Conservation (phyloP, 2,797 vertebrate species). For the Buphagus erythrorhynchus region DNA sequence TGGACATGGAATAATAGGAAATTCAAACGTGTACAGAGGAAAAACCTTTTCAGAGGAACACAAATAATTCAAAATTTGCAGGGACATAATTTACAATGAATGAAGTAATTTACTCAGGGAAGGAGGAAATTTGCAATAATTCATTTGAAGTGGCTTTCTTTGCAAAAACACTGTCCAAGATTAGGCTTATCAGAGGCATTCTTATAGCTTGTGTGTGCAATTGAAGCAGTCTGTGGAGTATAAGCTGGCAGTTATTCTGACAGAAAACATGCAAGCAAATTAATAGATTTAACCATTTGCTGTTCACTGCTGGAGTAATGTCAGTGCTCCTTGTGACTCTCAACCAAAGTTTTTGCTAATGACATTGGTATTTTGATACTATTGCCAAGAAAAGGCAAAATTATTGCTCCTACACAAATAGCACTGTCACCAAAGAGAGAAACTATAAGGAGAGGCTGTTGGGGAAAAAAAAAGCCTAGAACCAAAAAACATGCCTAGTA, state of each 20-base stretch:
- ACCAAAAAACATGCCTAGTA: not conserved
- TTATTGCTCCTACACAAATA: not conserved
- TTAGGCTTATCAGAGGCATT: constrained; percentile 43
- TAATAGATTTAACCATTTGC: not conserved
- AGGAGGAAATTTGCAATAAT: constrained; percentile 11
- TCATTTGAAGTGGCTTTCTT: constrained; percentile 24
- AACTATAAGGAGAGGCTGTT: not conserved
- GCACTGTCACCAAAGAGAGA: not conserved
- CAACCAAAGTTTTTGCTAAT: not conserved
- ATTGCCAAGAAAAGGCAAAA: not conserved
- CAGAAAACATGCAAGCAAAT: not conserved
- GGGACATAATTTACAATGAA: not conserved
- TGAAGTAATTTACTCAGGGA: not conserved
- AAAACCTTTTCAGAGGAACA: constrained; percentile 7
- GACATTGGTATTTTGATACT: not conserved
- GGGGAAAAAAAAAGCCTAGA: not conserved
- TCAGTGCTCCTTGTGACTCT: not conserved
- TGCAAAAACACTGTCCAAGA: constrained; percentile 23
- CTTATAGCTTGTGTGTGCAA: not conserved
- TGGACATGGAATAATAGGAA: not conserved
- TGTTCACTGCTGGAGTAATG: not conserved
- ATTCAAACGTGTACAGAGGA: not conserved
- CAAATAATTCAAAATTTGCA: not conserved
- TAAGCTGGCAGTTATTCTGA: constrained; percentile 2
- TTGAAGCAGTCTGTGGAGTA: not conserved